A percentile compares a stretch with the other conserved stretches of the same genome.
Evolutionary conservation across 2,113 vertebrate genomes (phyloP).

Genomic region (Rhynchomys soricoides): DNA sequence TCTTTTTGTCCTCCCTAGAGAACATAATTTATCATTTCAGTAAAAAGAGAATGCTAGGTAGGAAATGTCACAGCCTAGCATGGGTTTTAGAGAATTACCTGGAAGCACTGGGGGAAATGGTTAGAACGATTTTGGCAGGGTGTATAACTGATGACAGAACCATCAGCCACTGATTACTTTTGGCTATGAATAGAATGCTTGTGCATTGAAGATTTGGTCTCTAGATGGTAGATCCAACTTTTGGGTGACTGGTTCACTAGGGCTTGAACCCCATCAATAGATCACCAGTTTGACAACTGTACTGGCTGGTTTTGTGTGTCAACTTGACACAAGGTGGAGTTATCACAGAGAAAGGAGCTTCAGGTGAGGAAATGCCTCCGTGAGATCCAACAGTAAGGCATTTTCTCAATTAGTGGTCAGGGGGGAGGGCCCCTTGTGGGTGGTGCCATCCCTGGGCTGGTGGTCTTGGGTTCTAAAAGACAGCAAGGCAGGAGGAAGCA

Average conservation of each 20-base stretch:
- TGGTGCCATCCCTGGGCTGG: no score
- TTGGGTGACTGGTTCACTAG: not conserved
- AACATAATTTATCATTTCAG: not conserved
- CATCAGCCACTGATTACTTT: not conserved
- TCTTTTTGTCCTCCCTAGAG: not conserved
- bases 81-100: not conserved
- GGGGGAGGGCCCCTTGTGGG: no score
- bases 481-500: no score
- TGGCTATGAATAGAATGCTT: not conserved
- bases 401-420: no score
- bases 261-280: not conserved
- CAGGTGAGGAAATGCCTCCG: no score
- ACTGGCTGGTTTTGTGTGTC: no score
- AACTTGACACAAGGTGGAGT: no score
- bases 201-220: not conserved
- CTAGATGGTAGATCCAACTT: not conserved
- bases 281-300: not conserved
- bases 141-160: not conserved
- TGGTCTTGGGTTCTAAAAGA: no score
- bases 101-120: not conserved
- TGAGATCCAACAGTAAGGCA: no score
- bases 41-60: not conserved
- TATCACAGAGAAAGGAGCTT: no score
- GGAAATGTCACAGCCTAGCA: not conserved
- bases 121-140: not conserved